phyloP scores from a whole-genome alignment of 1,140 invertebrate species.

The Pararge aegeria region DNA sequence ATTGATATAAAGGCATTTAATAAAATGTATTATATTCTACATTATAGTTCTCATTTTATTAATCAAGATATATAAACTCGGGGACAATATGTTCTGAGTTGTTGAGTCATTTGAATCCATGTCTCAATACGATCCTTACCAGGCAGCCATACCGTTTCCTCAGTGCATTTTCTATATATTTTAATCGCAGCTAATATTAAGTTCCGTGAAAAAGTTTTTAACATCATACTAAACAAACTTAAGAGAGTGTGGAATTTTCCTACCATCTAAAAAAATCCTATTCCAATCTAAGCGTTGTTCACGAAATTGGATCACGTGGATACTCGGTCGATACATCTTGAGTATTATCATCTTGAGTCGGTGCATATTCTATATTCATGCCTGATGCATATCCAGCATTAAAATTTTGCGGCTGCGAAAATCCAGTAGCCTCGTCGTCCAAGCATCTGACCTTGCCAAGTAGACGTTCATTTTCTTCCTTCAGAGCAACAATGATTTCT shows the following conservation, averaged over 20 bases:
- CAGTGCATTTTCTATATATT: too few relatives aligned
- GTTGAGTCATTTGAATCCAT: not conserved
- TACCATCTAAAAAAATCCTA: not conserved
- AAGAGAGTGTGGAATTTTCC: too few relatives aligned
- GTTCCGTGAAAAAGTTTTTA: too few relatives aligned
- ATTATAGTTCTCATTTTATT: slow-evolving; percentile 12
- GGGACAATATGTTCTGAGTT: not conserved
- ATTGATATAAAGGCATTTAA: slow-evolving; percentile 18
- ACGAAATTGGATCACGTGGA: not conserved
- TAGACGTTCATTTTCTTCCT: slow-evolving; percentile 70
- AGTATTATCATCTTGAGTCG: not conserved
- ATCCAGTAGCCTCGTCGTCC: slow-evolving; percentile 17
- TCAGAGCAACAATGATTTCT: slow-evolving; percentile 57
- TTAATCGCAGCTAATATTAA: too few relatives aligned
- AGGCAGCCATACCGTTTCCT: too few relatives aligned
- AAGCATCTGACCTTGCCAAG: slow-evolving; percentile 55
- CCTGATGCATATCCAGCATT: not conserved
- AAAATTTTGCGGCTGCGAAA: not conserved
- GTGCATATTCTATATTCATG: not conserved
- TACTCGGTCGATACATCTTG: not conserved
- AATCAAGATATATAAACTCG: not conserved
- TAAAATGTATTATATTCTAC: slow-evolving; percentile 18
- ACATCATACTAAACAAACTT: too few relatives aligned
- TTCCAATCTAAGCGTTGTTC: not conserved
- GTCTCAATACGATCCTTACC: too few relatives aligned